Evolutionary conservation across 2,113 vertebrate genomes (phyloP), one percentile per base, ranked within the genome.

Genomic region (Prolemur simus): DNA sequence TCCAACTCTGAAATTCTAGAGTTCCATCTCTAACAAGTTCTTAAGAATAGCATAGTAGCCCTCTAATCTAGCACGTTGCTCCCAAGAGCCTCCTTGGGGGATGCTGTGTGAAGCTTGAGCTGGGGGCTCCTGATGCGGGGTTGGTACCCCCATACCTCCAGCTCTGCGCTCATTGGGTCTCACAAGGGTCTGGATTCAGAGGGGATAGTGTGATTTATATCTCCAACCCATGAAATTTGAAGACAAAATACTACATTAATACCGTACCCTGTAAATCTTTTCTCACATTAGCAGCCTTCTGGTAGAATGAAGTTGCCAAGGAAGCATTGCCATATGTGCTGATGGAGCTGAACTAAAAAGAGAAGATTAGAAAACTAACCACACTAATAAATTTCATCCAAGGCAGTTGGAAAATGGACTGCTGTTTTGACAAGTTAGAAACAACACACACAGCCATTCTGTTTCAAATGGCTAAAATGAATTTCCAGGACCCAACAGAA

Each of bases 221-320:
- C 80, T 93, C 87, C 86, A 39, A n/a, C 45, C 95, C 49, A 47
- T 96, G 94, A 97, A 97, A 97, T 91, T 71, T 96, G 96, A 98
- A 95, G 96, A 97, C 94, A 89, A 97, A 98, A 95, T 93, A 49
- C 82, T 76, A 10, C 81, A 95, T 96, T 96, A 98, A 96, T 97
- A 89, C 74, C 81, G 80, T 96, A 14, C 94, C 89, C 84, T 97
- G 97, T 97, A 98, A 98, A 97, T 98, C 97, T 97, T 98, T 97
- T 96, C 97, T 95, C 96, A 32, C 96, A 97, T 98, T 97, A 98
- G 94, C 97, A 96, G 92, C 96, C 96, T 89, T 89, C 93, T 96
- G 94, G 94, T 94, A 37, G 37, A n/a, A 39, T 90, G 13, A 42
- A 80, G 89, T 92, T 97, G 96, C 97, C 96, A 93, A 66, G 89